Percentiles rank a stretch among this genome's conserved stretches.
phyloP scores from a whole-genome alignment of 2,113 vertebrate species.

The Albula glossodonta region DNA sequence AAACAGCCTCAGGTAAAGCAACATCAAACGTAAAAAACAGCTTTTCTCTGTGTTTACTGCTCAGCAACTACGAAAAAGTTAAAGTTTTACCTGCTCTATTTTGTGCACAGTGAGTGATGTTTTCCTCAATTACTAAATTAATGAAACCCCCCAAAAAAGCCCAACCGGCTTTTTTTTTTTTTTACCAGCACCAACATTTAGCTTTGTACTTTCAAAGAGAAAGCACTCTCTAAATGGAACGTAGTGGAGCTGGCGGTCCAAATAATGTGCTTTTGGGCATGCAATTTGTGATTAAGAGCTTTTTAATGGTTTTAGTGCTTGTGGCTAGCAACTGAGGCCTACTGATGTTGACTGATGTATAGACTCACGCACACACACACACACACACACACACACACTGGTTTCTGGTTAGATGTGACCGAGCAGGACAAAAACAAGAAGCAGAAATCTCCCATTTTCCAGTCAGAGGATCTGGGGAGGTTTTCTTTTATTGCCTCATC shows the following conservation, averaged over 20 bases:
- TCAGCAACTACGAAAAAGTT: background rate
- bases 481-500: background rate
- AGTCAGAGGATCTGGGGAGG: background rate
- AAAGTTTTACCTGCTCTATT: background rate
- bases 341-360: background rate
- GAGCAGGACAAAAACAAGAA: background rate
- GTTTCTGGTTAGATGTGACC: background rate
- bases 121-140: background rate
- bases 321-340: background rate
- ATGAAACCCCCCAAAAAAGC: background rate
- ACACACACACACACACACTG: background rate
- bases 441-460: background rate
- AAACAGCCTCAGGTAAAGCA: background rate
- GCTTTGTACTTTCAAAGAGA: slow-evolving; percentile 22
- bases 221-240: slow-evolving; percentile 28
- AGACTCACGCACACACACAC: background rate
- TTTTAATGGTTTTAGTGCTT: slow-evolving; percentile 37
- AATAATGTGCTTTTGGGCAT: slow-evolving; percentile 27
- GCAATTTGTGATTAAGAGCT: slow-evolving; percentile 33
- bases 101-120: background rate
- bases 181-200: background rate
- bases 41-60: background rate
- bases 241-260: slow-evolving; percentile 15
- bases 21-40: background rate
- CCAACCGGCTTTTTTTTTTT: too few species aligned